Evolutionary conservation across 2,113 vertebrate genomes (phyloP).

Genomic region (Dicaeum eximium): DNA sequence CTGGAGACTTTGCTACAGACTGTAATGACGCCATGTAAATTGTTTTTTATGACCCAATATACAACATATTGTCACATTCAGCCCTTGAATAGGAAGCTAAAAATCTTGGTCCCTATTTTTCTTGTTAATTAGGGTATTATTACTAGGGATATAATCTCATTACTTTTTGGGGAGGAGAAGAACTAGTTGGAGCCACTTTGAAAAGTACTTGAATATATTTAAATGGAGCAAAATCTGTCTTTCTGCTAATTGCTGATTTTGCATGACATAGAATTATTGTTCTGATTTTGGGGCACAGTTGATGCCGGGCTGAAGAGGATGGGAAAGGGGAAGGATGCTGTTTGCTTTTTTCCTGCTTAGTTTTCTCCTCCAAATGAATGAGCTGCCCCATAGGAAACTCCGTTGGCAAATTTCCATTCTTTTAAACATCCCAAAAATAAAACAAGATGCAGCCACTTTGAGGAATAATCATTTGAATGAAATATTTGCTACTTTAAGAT

Average conservation of each 20-base stretch:
- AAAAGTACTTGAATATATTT: constrained; percentile 49
- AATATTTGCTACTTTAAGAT: constrained; percentile 47
- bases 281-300: not conserved
- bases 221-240: constrained; percentile 41
- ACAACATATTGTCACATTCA: constrained; percentile 62
- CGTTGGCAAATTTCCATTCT: constrained; percentile 11
- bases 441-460: constrained; percentile 24
- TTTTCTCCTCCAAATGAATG: not conserved
- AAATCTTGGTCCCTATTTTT: constrained; percentile 51
- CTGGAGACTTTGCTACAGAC: constrained; percentile 55
- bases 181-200: constrained; percentile 47
- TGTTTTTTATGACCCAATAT: constrained; percentile 58
- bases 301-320: not conserved
- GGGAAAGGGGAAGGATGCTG: not conserved
- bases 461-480: constrained; percentile 36
- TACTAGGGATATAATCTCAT: constrained; percentile 53
- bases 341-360: not conserved
- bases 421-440: constrained; percentile 42
- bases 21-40: constrained; percentile 65
- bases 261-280: constrained; percentile 17
- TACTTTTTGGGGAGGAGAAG: constrained; percentile 59
- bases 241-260: constrained; percentile 50
- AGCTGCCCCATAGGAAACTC: constrained; percentile 31
- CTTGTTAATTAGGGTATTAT: constrained; percentile 58
- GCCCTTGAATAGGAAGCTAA: constrained; percentile 46